Percentiles rank a stretch among this genome's conserved stretches.
Conservation (phyloP, 2,113 vertebrate species). For the Danionella cerebrum region DNA sequence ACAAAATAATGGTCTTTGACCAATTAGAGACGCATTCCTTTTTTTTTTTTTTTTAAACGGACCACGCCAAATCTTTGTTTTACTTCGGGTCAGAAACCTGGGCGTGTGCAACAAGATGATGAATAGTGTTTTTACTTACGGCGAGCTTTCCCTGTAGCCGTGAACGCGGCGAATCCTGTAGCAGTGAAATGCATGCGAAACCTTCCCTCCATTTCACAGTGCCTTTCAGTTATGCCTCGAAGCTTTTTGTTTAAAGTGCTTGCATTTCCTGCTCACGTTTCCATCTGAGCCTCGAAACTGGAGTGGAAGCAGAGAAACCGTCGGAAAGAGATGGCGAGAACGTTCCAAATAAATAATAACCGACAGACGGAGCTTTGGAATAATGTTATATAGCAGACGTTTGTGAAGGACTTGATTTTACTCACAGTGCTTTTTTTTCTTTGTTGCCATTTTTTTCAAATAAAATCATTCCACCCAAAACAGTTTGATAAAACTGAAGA, state of each 20-base stretch:
- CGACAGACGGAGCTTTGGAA: not conserved
- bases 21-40: too few relatives aligned
- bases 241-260: constrained; percentile 8
- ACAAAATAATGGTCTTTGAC: too few relatives aligned
- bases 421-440: constrained; percentile 50
- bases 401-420: constrained; percentile 6
- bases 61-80: too few relatives aligned
- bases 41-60: too few relatives aligned
- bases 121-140: too few relatives aligned
- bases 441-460: constrained; percentile 66
- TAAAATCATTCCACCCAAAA: constrained; percentile 70
- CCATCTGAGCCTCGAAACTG: not conserved
- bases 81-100: too few relatives aligned
- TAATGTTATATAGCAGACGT: too few relatives aligned
- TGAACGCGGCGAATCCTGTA: too few relatives aligned
- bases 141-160: not conserved
- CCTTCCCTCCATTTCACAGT: constrained; percentile 10
- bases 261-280: not conserved
- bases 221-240: constrained; percentile 5
- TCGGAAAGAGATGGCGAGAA: not conserved
- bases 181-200: not conserved
- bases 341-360: not conserved
- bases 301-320: not conserved
- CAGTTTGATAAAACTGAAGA: constrained; percentile 31
- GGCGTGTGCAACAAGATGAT: too few relatives aligned